These are phyloP conservation scores for Xanthia icteritia DNA, from an alignment of 2,888 invertebrate genomes.

Conservation along the genomic window DNA sequence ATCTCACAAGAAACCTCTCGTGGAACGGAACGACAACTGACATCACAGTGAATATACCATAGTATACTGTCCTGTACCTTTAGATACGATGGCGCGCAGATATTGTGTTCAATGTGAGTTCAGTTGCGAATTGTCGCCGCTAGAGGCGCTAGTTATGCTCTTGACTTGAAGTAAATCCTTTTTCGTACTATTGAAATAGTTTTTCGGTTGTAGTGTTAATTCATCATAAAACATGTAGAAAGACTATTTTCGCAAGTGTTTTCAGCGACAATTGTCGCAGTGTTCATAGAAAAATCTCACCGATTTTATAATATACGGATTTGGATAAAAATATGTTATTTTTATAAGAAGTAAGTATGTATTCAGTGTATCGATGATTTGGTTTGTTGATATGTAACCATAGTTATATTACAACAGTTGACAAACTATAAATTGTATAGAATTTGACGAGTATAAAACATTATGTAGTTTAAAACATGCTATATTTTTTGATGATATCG, in stretches of 20 bases:
- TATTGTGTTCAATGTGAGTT: conserved; percentile 51
- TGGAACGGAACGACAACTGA: conserved; percentile 76
- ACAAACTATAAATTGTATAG: conserved; percentile 34
- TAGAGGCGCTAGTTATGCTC: conserved; percentile 30
- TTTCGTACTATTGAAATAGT: conserved; percentile 11
- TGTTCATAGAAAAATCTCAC: conserved; percentile 37
- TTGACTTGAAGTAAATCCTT: conserved; percentile 1
- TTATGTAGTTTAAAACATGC: conserved; percentile 15
- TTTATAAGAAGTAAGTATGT: conserved; percentile 37
- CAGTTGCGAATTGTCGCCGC: conserved; percentile 18
- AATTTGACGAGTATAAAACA: conserved; percentile 36
- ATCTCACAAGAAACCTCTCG: conserved; percentile 81
- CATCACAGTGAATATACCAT: conserved; percentile 27
- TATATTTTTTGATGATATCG: conserved; percentile 14
- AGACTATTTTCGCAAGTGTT: neutral
- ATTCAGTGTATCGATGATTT: conserved; percentile 36
- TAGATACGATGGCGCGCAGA: conserved; percentile 26
- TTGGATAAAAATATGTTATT: conserved; percentile 21
- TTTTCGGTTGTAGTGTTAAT: conserved; percentile 6
- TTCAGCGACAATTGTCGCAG: neutral
- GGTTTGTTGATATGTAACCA: conserved; percentile 33
- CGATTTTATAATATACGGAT: conserved; percentile 31
- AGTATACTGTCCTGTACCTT: conserved; percentile 37
- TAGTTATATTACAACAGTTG: conserved; percentile 41
- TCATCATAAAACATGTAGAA: neutral